Percentiles rank a stretch among this genome's conserved stretches.
phyloP scores from a whole-genome alignment of 1,140 invertebrate genomes.

The Drosophila varians region DNA sequence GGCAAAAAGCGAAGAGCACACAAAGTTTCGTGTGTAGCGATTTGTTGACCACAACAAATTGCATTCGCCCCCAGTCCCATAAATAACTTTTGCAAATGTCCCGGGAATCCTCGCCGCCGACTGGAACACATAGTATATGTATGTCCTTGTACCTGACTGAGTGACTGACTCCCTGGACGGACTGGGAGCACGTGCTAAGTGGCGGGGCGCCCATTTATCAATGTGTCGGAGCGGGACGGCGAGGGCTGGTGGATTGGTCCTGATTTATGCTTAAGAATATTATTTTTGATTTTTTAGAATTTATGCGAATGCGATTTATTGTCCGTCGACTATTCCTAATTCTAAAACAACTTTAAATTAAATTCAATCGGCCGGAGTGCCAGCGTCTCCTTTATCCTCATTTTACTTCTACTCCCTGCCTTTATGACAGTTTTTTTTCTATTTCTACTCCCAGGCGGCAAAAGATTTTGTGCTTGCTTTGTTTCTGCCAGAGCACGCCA shows the following conservation, averaged over 20 bases:
- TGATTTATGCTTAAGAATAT: slow-evolving; percentile 73
- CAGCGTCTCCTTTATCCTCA: background rate
- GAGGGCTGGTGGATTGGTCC: slow-evolving; percentile 1
- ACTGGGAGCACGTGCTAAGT: slow-evolving; percentile 74
- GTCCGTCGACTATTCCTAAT: background rate
- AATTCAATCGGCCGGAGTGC: slow-evolving; percentile 30
- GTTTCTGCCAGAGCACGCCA: slow-evolving; percentile 53
- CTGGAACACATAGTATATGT: background rate
- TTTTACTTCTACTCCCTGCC: background rate
- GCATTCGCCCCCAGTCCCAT: slow-evolving; percentile 61
- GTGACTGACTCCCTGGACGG: slow-evolving; percentile 45
- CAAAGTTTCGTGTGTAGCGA: slow-evolving; percentile 66
- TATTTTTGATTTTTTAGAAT: slow-evolving; percentile 52
- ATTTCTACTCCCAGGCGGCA: slow-evolving; percentile 31
- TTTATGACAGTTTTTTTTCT: slow-evolving; percentile 5
- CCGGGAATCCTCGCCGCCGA: slow-evolving; percentile 12
- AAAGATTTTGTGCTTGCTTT: slow-evolving; percentile 62
- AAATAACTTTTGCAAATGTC: slow-evolving; percentile 63
- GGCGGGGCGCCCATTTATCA: slow-evolving; percentile 68
- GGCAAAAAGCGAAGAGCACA: slow-evolving; percentile 22
- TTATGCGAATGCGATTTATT: slow-evolving; percentile 6
- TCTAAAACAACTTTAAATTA: slow-evolving; percentile 4
- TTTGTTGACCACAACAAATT: slow-evolving; percentile 82
- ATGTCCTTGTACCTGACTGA: slow-evolving; percentile 67
- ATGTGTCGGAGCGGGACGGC: slow-evolving; percentile 32